phyloP scores from a whole-genome alignment of 2,797 vertebrate species.

The Sebastolobus alascanus region DNA sequence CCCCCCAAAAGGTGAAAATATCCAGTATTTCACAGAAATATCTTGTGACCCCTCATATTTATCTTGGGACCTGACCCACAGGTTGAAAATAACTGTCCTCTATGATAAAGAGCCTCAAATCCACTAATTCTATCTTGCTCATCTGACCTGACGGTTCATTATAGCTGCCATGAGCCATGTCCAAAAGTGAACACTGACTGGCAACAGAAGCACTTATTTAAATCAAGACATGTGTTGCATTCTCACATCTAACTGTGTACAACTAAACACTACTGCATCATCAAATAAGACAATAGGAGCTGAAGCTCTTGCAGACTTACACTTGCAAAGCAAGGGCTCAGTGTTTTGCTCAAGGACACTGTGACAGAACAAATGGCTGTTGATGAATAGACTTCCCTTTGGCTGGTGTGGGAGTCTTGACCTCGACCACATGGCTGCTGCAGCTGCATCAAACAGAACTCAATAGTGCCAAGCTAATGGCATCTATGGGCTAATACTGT shows the following conservation, averaged over 20 bases:
- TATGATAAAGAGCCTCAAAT: neutral
- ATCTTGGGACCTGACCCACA: neutral
- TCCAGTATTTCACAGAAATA: neutral
- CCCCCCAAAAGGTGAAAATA: neutral
- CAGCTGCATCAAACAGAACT: neutral
- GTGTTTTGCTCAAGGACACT: constrained; percentile 15
- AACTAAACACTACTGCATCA: neutral
- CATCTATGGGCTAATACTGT: neutral
- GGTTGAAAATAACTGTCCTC: neutral
- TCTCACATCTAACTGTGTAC: neutral
- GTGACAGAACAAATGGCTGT: constrained; percentile 11
- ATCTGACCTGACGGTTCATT: constrained; percentile 10
- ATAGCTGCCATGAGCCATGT: neutral
- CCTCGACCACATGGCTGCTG: neutral
- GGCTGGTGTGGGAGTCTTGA: neutral
- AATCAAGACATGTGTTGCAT: neutral
- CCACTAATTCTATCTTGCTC: neutral
- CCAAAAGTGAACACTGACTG: neutral
- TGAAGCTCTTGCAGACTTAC: neutral
- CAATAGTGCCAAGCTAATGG: neutral
- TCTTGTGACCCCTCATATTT: neutral
- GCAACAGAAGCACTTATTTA: neutral
- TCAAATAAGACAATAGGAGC: neutral
- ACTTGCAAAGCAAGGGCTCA: neutral
- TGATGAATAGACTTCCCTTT: constrained; percentile 28